Conservation (phyloP, 2,888 invertebrate genomes). For the Ophion obscuratus region DNA sequence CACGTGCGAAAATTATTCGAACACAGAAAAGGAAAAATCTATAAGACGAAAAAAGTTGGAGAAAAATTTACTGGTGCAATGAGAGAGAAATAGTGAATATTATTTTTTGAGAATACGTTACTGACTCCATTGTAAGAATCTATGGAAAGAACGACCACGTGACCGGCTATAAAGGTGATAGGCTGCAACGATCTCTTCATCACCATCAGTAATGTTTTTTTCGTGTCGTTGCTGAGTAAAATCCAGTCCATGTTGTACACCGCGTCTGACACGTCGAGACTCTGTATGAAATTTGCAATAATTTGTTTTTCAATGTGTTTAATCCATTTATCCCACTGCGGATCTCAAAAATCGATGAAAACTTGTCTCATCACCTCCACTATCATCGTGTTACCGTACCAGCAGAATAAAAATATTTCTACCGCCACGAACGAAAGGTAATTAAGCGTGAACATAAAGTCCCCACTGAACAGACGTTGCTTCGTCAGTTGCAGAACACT, state of each 20-base stretch:
- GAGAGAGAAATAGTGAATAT: too few species aligned
- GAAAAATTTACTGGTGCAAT: too few species aligned
- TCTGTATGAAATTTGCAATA: background rate
- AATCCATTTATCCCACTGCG: background rate
- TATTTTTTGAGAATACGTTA: background rate
- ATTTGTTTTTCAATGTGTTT: background rate
- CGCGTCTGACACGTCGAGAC: background rate
- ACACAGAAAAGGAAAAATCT: too few species aligned
- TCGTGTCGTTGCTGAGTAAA: background rate
- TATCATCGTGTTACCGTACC: conserved; percentile 46
- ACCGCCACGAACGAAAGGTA: conserved; percentile 19
- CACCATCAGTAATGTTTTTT: background rate
- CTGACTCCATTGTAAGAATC: background rate
- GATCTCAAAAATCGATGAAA: background rate
- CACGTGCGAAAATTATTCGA: too few species aligned
- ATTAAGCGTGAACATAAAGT: conserved; percentile 21
- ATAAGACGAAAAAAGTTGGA: too few species aligned
- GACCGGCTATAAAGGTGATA: background rate
- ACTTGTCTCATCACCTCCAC: conserved; percentile 19
- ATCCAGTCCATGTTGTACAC: background rate
- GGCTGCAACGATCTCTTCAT: background rate
- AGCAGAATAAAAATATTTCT: conserved; percentile 56
- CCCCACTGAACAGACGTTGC: background rate
- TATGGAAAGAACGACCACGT: background rate
- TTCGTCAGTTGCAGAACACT: background rate